phyloP scores from a whole-genome alignment of 1,140 invertebrate genomes.

The Drosophila ambigua region DNA sequence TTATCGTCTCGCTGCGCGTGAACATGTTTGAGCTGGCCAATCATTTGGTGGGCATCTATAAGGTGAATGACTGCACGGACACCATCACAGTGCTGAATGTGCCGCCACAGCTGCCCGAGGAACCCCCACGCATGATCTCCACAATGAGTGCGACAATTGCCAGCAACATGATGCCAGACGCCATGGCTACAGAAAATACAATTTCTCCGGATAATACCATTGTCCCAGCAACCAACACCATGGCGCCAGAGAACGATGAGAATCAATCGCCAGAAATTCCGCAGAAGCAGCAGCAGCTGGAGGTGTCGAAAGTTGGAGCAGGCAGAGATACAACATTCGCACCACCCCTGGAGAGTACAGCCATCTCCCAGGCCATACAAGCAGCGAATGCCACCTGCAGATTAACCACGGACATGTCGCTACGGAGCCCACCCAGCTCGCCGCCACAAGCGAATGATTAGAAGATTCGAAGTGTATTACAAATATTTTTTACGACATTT shows the following conservation, averaged over 20 bases:
- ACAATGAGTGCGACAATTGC: neutral
- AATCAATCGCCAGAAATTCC: neutral
- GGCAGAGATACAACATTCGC: conserved; percentile 48
- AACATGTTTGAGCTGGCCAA: conserved; percentile 99
- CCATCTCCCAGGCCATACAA: conserved; percentile 3
- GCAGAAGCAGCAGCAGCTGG: neutral
- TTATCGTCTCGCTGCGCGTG: conserved; percentile 97
- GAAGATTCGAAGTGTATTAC: conserved; percentile 15
- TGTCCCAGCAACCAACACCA: neutral
- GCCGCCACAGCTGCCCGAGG: conserved; percentile 52
- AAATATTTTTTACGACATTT: neutral
- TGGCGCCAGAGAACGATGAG: neutral
- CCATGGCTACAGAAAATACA: too few relatives aligned
- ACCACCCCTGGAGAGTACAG: conserved; percentile 38
- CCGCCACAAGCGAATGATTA: conserved; percentile 12
- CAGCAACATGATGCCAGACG: too few relatives aligned
- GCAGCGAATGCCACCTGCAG: neutral
- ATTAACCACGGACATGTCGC: neutral
- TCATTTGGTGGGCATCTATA: conserved; percentile 97
- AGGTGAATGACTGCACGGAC: conserved; percentile 95
- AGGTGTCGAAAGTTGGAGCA: neutral
- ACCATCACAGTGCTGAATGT: conserved; percentile 87
- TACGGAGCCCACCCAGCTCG: conserved; percentile 5
- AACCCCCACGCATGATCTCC: neutral
- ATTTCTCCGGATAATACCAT: too few relatives aligned